These are phyloP conservation scores for Pachymerium ferrugineum DNA, from an alignment of 2,888 invertebrate genomes.

Conservation along the genomic window DNA sequence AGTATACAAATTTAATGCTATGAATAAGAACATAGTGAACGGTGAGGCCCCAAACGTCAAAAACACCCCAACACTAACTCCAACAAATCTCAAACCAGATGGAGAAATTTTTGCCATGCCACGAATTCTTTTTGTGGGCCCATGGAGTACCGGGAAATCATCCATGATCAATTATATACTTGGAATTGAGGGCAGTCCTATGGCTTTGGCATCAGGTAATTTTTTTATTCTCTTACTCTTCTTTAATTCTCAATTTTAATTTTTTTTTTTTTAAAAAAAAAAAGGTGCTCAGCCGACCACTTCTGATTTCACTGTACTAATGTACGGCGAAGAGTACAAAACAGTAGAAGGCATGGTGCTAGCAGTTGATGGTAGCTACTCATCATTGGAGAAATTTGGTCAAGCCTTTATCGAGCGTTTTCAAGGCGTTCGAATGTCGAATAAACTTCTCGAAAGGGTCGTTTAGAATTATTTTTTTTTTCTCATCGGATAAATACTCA, in stretches of 20 bases:
- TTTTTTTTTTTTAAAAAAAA: background rate
- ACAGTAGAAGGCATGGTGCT: slow-evolving; percentile 43
- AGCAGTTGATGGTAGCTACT: slow-evolving; percentile 41
- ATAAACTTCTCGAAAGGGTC: slow-evolving; percentile 37
- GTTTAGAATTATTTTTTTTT: background rate
- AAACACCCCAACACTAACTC: slow-evolving; percentile 8
- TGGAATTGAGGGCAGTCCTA: slow-evolving; percentile 39
- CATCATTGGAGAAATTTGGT: slow-evolving; percentile 43
- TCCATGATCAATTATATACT: slow-evolving; percentile 44
- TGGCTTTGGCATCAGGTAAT: slow-evolving; percentile 36
- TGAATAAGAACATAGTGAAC: slow-evolving; percentile 40
- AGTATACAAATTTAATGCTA: slow-evolving; percentile 40
- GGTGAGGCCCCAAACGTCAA: slow-evolving; percentile 38
- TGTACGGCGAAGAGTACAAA: slow-evolving; percentile 40
- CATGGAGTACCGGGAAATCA: slow-evolving; percentile 46
- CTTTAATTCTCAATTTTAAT: background rate
- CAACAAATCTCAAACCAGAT: slow-evolving; percentile 33
- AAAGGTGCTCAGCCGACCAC: slow-evolving; percentile 46
- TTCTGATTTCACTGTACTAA: slow-evolving; percentile 43
- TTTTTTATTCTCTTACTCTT: background rate
- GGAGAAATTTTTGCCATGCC: slow-evolving; percentile 43
- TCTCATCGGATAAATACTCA: too few relatives aligned
- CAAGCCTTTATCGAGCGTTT: slow-evolving; percentile 41
- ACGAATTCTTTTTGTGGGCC: slow-evolving; percentile 43
- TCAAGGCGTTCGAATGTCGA: slow-evolving; percentile 35